Evolutionary conservation across 1,140 invertebrate genomes (phyloP).

Genomic region (Himalopsyche phryganea): DNA sequence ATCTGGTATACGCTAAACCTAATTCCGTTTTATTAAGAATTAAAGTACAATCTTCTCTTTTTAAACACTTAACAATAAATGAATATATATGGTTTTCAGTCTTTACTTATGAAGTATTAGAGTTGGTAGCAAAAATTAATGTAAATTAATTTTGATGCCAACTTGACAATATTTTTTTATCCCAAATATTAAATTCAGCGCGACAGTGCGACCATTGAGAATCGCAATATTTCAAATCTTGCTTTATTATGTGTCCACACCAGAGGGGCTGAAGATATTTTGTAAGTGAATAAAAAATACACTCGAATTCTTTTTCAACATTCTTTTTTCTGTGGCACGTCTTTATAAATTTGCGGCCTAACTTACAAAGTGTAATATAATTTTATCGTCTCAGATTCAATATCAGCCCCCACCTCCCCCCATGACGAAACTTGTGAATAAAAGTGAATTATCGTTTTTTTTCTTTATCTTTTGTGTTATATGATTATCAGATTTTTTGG

Average conservation of each 20-base stretch:
- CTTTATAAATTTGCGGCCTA: conserved; percentile 33
- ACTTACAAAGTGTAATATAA: conserved; percentile 36
- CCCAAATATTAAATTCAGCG: too few species aligned
- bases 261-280: conserved; percentile 7
- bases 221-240: conserved; percentile 15
- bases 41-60: too few species aligned
- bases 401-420: conserved; percentile 27
- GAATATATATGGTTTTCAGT: too few species aligned
- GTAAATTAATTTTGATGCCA: too few species aligned
- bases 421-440: conserved; percentile 26
- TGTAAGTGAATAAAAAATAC: conserved; percentile 26
- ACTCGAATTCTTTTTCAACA: conserved; percentile 7
- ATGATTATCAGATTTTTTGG: conserved; percentile 33
- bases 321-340: conserved; percentile 14
- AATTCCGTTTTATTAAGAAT: too few species aligned
- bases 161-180: too few species aligned
- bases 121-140: too few species aligned
- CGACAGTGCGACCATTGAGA: conserved; percentile 9
- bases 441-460: conserved; percentile 34
- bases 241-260: not conserved
- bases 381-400: conserved; percentile 35
- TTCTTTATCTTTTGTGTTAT: conserved; percentile 33
- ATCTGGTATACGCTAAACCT: too few species aligned
- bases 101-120: too few species aligned
- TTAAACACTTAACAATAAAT: too few species aligned